These are phyloP conservation scores for Drosophila aff. DNA, from an alignment of 1,140 invertebrate species.

Conservation along the genomic window DNA sequence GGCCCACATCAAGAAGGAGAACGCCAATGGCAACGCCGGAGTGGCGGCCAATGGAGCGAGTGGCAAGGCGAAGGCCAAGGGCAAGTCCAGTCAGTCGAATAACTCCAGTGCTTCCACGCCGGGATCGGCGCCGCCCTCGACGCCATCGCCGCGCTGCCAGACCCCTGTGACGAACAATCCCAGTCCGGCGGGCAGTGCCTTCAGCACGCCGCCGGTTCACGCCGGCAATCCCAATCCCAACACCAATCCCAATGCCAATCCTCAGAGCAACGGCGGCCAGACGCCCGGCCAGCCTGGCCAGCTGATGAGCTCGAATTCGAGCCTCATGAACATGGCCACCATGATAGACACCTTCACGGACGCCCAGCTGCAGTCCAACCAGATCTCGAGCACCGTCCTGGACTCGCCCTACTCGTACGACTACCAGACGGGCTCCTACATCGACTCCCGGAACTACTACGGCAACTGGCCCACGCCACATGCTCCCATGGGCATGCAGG, in stretches of 20 bases:
- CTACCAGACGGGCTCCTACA: slow-evolving; percentile 86
- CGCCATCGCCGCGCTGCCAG: slow-evolving; percentile 84
- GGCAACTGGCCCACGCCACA: slow-evolving; percentile 81
- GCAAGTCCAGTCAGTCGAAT: slow-evolving; percentile 72
- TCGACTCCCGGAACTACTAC: slow-evolving; percentile 84
- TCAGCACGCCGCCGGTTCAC: slow-evolving; percentile 80
- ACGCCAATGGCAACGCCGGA: slow-evolving; percentile 31
- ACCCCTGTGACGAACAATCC: slow-evolving; percentile 85
- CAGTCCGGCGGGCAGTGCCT: slow-evolving; percentile 83
- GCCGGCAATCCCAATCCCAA: slow-evolving; percentile 54
- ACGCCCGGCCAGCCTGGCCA: slow-evolving; percentile 63
- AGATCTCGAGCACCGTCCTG: slow-evolving; percentile 92
- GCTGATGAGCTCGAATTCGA: slow-evolving; percentile 86
- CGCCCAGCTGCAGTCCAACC: slow-evolving; percentile 91
- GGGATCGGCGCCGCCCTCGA: slow-evolving; percentile 85
- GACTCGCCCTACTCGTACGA: slow-evolving; percentile 90
- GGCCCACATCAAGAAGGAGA: slow-evolving; percentile 65
- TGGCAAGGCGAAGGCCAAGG: slow-evolving; percentile 63
- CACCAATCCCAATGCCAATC: slow-evolving; percentile 49
- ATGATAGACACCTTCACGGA: slow-evolving; percentile 91
- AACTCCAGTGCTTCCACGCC: slow-evolving; percentile 76
- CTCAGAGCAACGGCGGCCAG: slow-evolving; percentile 34
- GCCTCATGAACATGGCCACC: slow-evolving; percentile 89
- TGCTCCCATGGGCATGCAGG: slow-evolving; percentile 61
- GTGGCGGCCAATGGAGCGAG: slow-evolving; percentile 20